Percentiles rank a stretch among this genome's conserved stretches.
Conservation (phyloP, 2,113 vertebrate genomes). For the Sula dactylatra region DNA sequence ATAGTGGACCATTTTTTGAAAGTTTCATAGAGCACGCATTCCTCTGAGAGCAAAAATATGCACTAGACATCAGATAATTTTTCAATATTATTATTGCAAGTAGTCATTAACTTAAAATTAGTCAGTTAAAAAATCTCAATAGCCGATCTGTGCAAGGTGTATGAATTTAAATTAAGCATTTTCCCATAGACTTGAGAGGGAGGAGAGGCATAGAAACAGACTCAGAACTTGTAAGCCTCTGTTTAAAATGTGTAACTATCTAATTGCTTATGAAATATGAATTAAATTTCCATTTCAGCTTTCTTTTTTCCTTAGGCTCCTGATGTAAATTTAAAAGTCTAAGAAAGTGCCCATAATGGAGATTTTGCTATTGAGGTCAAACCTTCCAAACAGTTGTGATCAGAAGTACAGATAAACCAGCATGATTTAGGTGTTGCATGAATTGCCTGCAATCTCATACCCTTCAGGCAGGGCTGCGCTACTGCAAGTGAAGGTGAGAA, state of each 20-base stretch:
- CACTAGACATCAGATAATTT: not conserved
- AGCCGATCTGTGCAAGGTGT: not conserved
- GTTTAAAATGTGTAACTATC: conserved; percentile 20
- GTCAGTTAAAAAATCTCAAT: not conserved
- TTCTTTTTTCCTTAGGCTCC: not conserved
- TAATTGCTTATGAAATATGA: conserved; percentile 38
- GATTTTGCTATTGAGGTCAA: not conserved
- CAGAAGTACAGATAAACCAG: not conserved
- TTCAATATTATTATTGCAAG: conserved; percentile 27
- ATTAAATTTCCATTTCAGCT: not conserved
- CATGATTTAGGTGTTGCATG: not conserved
- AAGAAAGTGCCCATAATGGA: not conserved
- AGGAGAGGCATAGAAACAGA: not conserved
- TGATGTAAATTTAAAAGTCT: conserved; percentile 12
- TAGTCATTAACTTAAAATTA: conserved; percentile 45
- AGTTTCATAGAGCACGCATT: not conserved
- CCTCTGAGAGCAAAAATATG: conserved; percentile 22
- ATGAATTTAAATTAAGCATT: conserved; percentile 40
- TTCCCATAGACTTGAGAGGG: not conserved
- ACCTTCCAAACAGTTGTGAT: not conserved
- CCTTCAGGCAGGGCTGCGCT: not conserved
- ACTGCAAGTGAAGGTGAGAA: not conserved
- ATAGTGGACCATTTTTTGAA: not conserved
- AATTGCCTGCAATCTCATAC: not conserved
- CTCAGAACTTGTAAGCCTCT: not conserved